Evolutionary conservation across 2,888 invertebrate genomes (phyloP).

Genomic region (Drosophila nr. perissopoda): DNA sequence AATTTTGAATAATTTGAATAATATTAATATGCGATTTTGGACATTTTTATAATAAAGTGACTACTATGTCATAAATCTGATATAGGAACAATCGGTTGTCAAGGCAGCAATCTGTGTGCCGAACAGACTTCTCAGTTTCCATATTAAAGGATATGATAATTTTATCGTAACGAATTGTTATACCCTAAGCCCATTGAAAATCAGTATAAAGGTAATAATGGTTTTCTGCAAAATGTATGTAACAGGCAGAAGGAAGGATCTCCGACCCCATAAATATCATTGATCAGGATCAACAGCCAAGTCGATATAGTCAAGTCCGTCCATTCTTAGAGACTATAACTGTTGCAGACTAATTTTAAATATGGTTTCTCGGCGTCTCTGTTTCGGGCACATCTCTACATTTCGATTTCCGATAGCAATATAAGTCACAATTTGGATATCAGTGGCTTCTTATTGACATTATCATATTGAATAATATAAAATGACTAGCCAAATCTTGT

Average conservation of each 20-base stretch:
- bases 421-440: neutral
- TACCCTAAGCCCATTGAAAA: neutral
- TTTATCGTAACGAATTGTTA: neutral
- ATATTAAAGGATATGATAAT: neutral
- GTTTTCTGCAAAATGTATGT: neutral
- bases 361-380: neutral
- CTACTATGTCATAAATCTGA: neutral
- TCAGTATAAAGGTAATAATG: neutral
- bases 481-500: neutral
- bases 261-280: neutral
- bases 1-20: neutral
- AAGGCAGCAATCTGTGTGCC: neutral
- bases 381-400: neutral
- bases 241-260: neutral
- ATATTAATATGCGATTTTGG: neutral
- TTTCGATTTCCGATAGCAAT: neutral
- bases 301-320: neutral
- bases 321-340: neutral
- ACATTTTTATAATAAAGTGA: neutral
- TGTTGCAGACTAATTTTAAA: neutral
- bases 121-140: neutral
- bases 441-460: neutral
- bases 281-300: neutral
- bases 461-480: neutral
- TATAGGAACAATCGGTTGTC: neutral